These are phyloP conservation scores for Sipha maydis DNA, from an alignment of 2,888 invertebrate species.

Conservation along the genomic window DNA sequence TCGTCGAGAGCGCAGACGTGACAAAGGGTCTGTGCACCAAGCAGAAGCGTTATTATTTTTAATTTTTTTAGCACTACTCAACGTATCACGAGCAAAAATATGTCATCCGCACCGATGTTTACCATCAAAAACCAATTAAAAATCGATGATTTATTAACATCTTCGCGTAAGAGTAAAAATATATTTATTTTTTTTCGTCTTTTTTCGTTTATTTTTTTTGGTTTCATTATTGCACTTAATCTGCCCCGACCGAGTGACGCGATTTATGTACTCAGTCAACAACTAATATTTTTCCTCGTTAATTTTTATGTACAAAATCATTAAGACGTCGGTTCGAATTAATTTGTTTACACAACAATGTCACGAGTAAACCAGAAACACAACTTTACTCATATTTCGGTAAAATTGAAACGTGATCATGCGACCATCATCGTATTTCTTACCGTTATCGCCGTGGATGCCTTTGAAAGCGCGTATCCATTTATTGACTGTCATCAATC, in stretches of 20 bases:
- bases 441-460: neutral
- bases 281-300: neutral
- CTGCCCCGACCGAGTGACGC: neutral
- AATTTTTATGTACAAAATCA: conserved; percentile 3
- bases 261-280: conserved; percentile 8
- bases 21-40: neutral
- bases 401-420: neutral
- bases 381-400: neutral
- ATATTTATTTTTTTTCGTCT: neutral
- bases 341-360: neutral
- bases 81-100: neutral
- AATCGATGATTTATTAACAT: neutral
- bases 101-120: neutral
- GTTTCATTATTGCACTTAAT: neutral
- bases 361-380: neutral
- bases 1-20: neutral
- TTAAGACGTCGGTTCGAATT: neutral
- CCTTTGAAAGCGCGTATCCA: neutral
- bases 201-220: neutral
- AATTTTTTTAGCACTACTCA: neutral
- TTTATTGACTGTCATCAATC: no score
- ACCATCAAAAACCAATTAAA: neutral
- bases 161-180: neutral
- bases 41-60: neutral
- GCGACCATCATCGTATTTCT: neutral